Evolutionary conservation across 1,140 invertebrate species (phyloP).

Genomic region (Heliothis virescens): DNA sequence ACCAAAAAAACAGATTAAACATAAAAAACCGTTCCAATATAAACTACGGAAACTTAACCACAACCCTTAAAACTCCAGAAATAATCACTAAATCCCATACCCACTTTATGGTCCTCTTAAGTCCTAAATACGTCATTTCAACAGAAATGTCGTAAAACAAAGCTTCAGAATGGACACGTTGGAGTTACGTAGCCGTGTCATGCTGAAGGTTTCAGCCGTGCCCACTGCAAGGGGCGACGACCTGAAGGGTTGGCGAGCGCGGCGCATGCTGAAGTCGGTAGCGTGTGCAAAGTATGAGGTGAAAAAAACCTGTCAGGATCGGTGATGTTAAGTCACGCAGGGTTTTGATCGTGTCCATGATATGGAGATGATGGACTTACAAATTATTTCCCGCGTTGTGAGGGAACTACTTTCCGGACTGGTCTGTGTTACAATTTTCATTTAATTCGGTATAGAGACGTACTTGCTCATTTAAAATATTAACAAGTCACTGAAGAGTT

Average conservation of each 20-base stretch:
- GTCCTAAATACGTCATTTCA: not conserved
- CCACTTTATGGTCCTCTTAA: not conserved
- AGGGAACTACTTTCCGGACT: too few species aligned
- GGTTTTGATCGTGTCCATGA: too few species aligned
- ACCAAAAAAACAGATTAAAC: too few species aligned
- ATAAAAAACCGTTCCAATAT: too few species aligned
- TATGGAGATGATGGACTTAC: too few species aligned
- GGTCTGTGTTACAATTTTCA: too few species aligned
- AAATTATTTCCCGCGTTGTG: too few species aligned
- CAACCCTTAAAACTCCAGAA: too few species aligned
- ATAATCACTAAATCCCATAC: not conserved
- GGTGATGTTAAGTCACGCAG: not conserved
- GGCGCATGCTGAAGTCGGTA: slow-evolving; percentile 23
- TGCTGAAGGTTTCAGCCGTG: slow-evolving; percentile 72
- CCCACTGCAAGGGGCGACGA: slow-evolving; percentile 74
- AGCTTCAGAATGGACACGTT: slow-evolving; percentile 39
- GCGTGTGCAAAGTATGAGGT: not conserved
- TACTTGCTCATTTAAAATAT: too few species aligned
- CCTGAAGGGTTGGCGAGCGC: slow-evolving; percentile 60
- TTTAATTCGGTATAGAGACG: too few species aligned
- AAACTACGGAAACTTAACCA: too few species aligned
- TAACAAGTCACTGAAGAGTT: too few species aligned
- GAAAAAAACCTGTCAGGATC: not conserved
- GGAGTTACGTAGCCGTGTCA: slow-evolving; percentile 55
- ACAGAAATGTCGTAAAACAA: slow-evolving; percentile 7